Percentiles rank a stretch among this genome's conserved stretches.
These are phyloP conservation scores for Lagria hirta DNA, from an alignment of 2,888 invertebrate species.

Conservation along the genomic window DNA sequence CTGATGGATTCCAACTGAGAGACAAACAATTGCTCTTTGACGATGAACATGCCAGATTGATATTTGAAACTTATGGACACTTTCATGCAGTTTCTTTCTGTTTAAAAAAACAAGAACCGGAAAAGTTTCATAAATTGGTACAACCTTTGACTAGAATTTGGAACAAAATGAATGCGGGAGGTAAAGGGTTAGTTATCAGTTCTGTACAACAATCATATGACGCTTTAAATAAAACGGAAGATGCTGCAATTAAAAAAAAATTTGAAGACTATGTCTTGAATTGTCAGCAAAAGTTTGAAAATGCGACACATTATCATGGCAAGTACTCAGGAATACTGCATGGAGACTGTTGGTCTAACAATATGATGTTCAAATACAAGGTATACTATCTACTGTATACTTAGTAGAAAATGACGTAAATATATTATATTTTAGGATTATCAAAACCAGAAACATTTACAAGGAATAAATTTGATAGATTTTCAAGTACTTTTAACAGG, in stretches of 20 bases:
- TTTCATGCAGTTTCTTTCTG: constrained; percentile 3
- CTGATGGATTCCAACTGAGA: neutral
- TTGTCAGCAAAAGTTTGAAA: too few species aligned
- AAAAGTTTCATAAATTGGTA: neutral
- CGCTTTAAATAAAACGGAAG: neutral
- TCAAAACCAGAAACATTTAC: too few species aligned
- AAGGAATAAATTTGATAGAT: constrained; percentile 9
- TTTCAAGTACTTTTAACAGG: too few species aligned
- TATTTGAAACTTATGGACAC: constrained; percentile 3
- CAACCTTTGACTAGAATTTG: neutral
- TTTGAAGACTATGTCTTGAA: neutral
- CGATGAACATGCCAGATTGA: constrained; percentile 7
- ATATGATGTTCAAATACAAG: too few species aligned
- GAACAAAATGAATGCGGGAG: neutral
- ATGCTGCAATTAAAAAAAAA: neutral
- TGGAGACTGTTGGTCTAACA: too few species aligned
- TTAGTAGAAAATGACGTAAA: too few species aligned
- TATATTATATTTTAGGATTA: too few species aligned
- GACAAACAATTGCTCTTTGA: constrained; percentile 1
- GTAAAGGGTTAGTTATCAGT: neutral
- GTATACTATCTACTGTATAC: too few species aligned
- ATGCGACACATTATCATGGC: too few species aligned
- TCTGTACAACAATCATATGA: neutral
- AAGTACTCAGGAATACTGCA: too few species aligned
- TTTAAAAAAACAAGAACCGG: constrained; percentile 4